Conservation (phyloP, 2,113 vertebrate genomes). For the Brachyhypopomus gauderio region DNA sequence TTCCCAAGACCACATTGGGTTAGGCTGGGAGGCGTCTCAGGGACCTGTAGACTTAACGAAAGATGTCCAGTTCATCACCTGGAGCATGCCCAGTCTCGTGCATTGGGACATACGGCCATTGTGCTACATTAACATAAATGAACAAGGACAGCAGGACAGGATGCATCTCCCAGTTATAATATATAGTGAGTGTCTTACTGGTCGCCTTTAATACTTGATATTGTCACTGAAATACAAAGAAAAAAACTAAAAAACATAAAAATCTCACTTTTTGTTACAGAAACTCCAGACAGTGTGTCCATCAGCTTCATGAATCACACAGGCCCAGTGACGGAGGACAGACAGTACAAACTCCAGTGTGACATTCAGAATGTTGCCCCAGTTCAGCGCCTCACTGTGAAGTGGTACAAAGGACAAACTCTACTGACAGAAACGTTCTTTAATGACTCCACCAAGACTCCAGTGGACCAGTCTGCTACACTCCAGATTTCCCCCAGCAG, state of each 20-base stretch:
- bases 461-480: neutral
- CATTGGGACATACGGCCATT: constrained; percentile 60
- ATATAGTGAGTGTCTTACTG: constrained; percentile 68
- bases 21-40: constrained; percentile 37
- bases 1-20: rapidly evolving
- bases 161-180: constrained; percentile 52
- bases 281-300: constrained; percentile 46
- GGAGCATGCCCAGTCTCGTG: neutral
- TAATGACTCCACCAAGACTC: neutral
- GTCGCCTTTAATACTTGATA: neutral
- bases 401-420: constrained; percentile 52
- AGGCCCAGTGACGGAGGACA: neutral
- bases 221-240: too few relatives aligned
- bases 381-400: constrained; percentile 48
- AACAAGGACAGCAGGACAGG: neutral
- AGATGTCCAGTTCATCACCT: rapidly evolving
- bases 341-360: constrained; percentile 63
- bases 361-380: constrained; percentile 59
- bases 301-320: neutral
- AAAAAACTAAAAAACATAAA: too few relatives aligned
- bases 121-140: constrained; percentile 35
- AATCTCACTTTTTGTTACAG: constrained; percentile 49
- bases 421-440: neutral
- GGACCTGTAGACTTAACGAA: rapidly evolving
- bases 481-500: neutral